Percentiles rank a stretch among this genome's conserved stretches.
These are phyloP conservation scores for Notothenia coriiceps DNA, from an alignment of 2,113 vertebrate genomes.

Conservation along the genomic window DNA sequence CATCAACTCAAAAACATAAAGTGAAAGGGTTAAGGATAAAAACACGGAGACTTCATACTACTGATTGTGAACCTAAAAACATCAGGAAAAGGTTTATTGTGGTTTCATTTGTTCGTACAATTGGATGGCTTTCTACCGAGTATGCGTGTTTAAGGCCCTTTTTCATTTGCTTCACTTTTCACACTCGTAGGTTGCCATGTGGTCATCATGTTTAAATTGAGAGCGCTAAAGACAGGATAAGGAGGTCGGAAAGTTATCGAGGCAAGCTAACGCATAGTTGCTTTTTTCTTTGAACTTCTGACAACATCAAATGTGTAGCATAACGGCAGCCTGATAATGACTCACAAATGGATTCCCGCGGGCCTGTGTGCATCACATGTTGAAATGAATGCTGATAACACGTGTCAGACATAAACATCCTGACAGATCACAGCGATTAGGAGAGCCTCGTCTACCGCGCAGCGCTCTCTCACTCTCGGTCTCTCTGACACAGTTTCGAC, in stretches of 20 bases:
- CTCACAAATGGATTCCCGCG: background rate
- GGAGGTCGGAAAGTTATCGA: background rate
- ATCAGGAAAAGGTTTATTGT: too few species aligned
- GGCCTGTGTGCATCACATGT: slow-evolving; percentile 1
- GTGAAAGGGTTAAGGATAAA: too few species aligned
- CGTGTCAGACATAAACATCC: slow-evolving; percentile 58
- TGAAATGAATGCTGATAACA: slow-evolving; percentile 8
- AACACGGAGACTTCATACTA: too few species aligned
- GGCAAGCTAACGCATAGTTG: background rate
- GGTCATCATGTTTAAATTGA: background rate
- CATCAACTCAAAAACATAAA: too few species aligned
- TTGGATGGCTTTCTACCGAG: too few species aligned
- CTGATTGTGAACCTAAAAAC: too few species aligned
- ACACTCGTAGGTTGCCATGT: too few species aligned
- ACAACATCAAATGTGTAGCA: background rate
- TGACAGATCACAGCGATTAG: slow-evolving; percentile 60
- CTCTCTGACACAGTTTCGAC: slow-evolving; percentile 75
- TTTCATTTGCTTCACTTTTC: too few species aligned
- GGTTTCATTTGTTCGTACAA: too few species aligned
- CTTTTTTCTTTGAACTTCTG: background rate
- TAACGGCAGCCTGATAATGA: background rate
- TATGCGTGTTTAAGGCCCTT: too few species aligned
- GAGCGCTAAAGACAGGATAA: background rate
- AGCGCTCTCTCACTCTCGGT: slow-evolving; percentile 47
- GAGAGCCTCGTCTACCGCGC: slow-evolving; percentile 41